Evolutionary conservation across 2,797 vertebrate genomes (phyloP).

Genomic region (Diplodus sargus): DNA sequence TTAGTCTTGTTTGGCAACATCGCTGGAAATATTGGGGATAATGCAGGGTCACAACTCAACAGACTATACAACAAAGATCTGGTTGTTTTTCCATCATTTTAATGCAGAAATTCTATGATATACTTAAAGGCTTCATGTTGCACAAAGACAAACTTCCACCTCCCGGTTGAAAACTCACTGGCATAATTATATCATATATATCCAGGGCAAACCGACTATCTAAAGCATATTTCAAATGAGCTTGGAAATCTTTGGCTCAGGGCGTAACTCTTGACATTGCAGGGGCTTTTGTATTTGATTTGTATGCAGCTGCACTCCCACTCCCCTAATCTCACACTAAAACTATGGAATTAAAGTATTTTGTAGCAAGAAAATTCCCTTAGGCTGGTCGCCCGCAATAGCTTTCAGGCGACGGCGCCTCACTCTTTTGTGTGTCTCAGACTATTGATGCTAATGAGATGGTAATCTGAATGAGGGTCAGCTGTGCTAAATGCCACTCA

Average conservation of each 20-base stretch:
- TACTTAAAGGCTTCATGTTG: slow-evolving; percentile 19
- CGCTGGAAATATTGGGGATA: too few relatives aligned
- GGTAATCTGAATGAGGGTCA: slow-evolving; percentile 78
- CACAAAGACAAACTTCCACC: slow-evolving; percentile 14
- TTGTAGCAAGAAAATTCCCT: slow-evolving; percentile 60
- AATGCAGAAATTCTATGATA: too few relatives aligned
- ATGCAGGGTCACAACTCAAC: too few relatives aligned
- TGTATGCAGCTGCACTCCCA: slow-evolving; percentile 51
- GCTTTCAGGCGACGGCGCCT: slow-evolving; percentile 49
- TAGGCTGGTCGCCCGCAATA: slow-evolving; percentile 52
- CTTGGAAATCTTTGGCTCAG: slow-evolving; percentile 32
- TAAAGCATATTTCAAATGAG: slow-evolving; percentile 51
- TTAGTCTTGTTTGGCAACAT: too few relatives aligned
- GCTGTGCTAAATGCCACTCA: slow-evolving; percentile 79
- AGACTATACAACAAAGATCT: too few relatives aligned
- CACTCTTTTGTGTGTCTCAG: slow-evolving; percentile 58
- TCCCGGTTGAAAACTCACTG: slow-evolving; percentile 23
- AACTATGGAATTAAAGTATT: slow-evolving; percentile 74
- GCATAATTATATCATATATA: slow-evolving; percentile 54
- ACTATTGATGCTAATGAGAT: slow-evolving; percentile 78
- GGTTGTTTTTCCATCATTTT: too few relatives aligned
- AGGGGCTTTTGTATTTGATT: slow-evolving; percentile 50
- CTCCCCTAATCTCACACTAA: slow-evolving; percentile 57
- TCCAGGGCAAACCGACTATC: neutral
- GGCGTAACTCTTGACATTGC: slow-evolving; percentile 54